phyloP scores from a whole-genome alignment of 2,797 vertebrate species.

The Anguilla pacifica region DNA sequence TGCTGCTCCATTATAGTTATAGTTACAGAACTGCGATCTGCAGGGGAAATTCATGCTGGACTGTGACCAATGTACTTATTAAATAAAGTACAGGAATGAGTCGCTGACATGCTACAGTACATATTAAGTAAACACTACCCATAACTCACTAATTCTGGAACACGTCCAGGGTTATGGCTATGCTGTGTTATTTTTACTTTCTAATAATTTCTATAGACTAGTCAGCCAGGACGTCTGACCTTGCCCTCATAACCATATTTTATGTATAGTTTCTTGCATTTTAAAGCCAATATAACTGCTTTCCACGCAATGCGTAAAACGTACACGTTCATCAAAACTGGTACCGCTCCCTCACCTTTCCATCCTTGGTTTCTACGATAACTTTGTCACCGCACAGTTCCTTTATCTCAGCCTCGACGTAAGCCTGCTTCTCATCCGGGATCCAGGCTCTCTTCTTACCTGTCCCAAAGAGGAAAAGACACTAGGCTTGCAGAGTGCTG shows the following conservation, averaged over 20 bases:
- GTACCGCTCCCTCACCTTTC: slow-evolving; percentile 52
- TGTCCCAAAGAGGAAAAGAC: slow-evolving; percentile 45
- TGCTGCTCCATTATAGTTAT: background rate
- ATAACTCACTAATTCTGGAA: background rate
- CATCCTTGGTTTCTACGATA: slow-evolving; percentile 76
- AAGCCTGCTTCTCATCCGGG: slow-evolving; percentile 87
- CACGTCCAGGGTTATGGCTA: background rate
- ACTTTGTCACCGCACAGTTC: slow-evolving; percentile 80
- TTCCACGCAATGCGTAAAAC: background rate
- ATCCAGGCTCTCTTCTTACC: slow-evolving; percentile 88
- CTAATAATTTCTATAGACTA: background rate
- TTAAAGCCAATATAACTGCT: background rate
- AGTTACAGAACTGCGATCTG: background rate
- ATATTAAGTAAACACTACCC: background rate
- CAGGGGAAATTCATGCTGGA: background rate
- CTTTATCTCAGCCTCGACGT: slow-evolving; percentile 85
- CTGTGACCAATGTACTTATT: background rate
- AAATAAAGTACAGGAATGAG: background rate
- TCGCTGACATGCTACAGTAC: background rate
- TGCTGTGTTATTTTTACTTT: background rate
- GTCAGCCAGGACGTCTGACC: background rate
- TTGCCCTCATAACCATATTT: background rate
- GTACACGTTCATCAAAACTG: background rate
- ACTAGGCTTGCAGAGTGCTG: background rate
- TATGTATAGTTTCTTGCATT: background rate